Evolutionary conservation across 2,888 invertebrate genomes (phyloP).

Genomic region (Phalangium opilio): DNA sequence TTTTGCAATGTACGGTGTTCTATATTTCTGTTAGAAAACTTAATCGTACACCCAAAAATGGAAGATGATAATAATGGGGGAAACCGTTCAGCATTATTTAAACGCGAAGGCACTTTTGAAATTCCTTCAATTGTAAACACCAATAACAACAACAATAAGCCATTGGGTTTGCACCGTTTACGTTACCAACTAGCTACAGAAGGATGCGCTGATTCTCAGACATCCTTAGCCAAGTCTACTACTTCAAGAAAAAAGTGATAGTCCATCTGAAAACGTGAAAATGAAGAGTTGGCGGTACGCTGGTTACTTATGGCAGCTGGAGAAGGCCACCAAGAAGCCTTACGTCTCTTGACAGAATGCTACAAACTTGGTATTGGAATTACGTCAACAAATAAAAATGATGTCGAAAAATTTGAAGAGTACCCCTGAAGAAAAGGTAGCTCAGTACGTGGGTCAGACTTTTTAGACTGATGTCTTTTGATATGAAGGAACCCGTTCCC

Average conservation of each 20-base stretch:
- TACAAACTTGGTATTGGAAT: conserved; percentile 9
- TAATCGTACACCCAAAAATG: too few species aligned
- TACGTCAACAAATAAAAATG: conserved; percentile 6
- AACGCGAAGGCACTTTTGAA: too few species aligned
- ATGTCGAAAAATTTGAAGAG: conserved; percentile 11
- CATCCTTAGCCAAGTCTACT: conserved; percentile 69
- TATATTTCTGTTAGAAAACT: too few species aligned
- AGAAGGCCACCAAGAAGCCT: conserved; percentile 77
- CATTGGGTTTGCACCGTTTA: conserved; percentile 21
- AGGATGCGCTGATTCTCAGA: conserved; percentile 77
- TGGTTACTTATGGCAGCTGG: conserved; percentile 88
- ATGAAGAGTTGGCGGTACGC: conserved; percentile 64
- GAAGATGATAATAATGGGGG: too few species aligned
- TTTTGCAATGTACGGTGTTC: too few species aligned
- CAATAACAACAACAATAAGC: too few species aligned
- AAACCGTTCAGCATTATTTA: too few species aligned
- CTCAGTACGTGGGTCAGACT: conserved; percentile 8
- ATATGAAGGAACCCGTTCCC: conserved; percentile 10
- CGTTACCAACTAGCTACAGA: conserved; percentile 51
- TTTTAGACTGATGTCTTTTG: conserved; percentile 11
- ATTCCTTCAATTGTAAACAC: too few species aligned
- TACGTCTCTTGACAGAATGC: conserved; percentile 45
- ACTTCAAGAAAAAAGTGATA: conserved; percentile 40
- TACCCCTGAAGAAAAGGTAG: conserved; percentile 9
- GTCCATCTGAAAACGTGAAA: conserved; percentile 5